phyloP scores from a whole-genome alignment of 2,797 vertebrate genomes.

The Ciconia nigra region DNA sequence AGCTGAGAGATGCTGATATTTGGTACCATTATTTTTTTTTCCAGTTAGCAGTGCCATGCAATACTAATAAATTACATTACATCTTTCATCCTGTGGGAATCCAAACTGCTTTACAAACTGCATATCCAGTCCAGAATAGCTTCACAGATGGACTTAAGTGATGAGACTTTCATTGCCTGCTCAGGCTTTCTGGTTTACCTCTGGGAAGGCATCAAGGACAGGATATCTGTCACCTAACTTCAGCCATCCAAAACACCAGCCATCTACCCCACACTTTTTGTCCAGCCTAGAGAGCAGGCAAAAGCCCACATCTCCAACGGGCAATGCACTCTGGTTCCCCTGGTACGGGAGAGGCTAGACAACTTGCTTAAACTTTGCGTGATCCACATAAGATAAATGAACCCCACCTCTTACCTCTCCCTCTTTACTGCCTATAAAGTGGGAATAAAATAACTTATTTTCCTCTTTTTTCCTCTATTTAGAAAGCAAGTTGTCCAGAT shows the following conservation, averaged over 20 bases:
- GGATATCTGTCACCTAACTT: not conserved
- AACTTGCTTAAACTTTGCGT: not conserved
- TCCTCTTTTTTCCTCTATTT: accelerated
- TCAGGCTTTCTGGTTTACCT: not conserved
- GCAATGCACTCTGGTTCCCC: not conserved
- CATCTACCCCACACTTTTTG: not conserved
- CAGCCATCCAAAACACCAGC: not conserved
- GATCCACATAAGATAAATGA: not conserved
- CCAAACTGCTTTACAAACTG: not conserved
- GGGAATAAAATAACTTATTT: not conserved
- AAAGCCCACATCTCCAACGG: not conserved
- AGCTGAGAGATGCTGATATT: not conserved
- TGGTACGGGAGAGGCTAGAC: not conserved
- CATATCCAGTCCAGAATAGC: not conserved
- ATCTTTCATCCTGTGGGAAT: not conserved
- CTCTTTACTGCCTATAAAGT: not conserved
- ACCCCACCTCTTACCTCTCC: not conserved
- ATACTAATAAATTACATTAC: not conserved
- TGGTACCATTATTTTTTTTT: not conserved
- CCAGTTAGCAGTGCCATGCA: not conserved
- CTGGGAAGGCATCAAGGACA: not conserved
- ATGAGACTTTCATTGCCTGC: not conserved
- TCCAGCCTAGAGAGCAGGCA: not conserved
- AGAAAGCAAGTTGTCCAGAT: not conserved
- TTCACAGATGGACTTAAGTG: not conserved